These are phyloP conservation scores for Ginglymostoma cirratum DNA, from an alignment of 2,113 vertebrate genomes.

Conservation along the genomic window DNA sequence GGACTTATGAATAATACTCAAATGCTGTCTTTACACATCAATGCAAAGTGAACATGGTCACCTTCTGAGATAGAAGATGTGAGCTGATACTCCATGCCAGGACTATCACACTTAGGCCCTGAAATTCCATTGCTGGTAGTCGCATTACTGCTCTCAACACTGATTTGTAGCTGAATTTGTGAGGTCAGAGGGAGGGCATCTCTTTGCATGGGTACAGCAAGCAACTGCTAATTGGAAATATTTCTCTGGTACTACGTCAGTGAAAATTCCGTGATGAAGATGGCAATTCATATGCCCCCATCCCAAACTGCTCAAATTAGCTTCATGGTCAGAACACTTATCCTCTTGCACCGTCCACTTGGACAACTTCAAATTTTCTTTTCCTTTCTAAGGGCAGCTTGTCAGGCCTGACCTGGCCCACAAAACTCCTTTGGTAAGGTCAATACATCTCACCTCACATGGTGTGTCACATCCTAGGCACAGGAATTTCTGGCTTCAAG, in stretches of 20 bases:
- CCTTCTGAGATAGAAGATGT: not conserved
- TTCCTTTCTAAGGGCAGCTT: not conserved
- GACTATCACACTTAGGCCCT: not conserved
- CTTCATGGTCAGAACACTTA: not conserved
- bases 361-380: not conserved
- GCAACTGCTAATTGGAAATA: not conserved
- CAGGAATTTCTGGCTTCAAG: not conserved
- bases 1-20: not conserved
- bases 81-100: not conserved
- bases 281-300: not conserved
- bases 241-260: not conserved
- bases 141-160: not conserved
- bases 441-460: not conserved
- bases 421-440: not conserved
- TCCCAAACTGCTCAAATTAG: not conserved
- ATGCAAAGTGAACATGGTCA: not conserved
- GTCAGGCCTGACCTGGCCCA: not conserved
- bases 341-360: no score
- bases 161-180: not conserved
- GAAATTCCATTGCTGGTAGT: not conserved
- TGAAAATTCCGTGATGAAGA: not conserved
- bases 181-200: not conserved
- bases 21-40: not conserved
- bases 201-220: not conserved
- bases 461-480: not conserved